These are phyloP conservation scores for Luperina testacea DNA, from an alignment of 2,888 invertebrate species.

Conservation along the genomic window DNA sequence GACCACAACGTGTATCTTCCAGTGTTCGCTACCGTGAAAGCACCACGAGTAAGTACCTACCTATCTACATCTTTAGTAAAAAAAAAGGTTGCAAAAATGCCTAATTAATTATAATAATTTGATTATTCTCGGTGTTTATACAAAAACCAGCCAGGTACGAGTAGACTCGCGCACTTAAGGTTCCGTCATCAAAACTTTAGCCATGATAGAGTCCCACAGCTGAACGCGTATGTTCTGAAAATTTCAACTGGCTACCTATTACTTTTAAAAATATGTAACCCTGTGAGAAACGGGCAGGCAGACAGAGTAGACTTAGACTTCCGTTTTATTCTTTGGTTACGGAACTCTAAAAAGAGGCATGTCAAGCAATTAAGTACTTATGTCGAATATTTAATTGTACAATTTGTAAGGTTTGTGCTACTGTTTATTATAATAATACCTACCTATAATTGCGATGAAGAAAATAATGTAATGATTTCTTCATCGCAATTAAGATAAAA, in stretches of 20 bases:
- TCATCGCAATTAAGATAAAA: neutral
- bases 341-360: neutral
- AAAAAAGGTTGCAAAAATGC: neutral
- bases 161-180: neutral
- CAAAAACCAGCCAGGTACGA: neutral
- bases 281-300: neutral
- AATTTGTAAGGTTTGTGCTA: neutral
- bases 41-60: neutral
- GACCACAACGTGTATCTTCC: neutral
- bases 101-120: neutral
- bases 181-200: neutral
- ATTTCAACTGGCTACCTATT: neutral
- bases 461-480: constrained; percentile 5
- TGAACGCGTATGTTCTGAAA: neutral
- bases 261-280: neutral
- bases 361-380: neutral
- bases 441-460: constrained; percentile 8
- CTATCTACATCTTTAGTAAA: neutral
- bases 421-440: neutral
- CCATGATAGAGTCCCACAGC: neutral
- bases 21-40: neutral
- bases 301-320: neutral
- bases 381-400: constrained; percentile 9
- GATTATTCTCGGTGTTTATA: constrained; percentile 3
- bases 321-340: neutral